phyloP scores from a whole-genome alignment of 2,113 vertebrate genomes.

The Malurus alboscapulatus region DNA sequence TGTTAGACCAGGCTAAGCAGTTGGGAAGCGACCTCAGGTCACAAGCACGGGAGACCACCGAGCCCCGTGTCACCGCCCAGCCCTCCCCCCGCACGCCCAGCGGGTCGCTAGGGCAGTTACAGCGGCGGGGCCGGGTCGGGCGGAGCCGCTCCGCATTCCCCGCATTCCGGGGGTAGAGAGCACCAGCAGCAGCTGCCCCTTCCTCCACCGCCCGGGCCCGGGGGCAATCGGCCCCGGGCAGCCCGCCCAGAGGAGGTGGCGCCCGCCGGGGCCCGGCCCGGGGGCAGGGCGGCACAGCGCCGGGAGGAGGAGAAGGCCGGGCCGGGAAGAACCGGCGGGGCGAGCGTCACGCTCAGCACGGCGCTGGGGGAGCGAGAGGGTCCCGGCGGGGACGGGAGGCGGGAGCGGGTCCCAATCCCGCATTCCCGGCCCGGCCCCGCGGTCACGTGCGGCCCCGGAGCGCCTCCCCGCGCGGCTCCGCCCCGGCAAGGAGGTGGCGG shows the following conservation, averaged over 20 bases:
- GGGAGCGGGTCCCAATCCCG: fast-evolving
- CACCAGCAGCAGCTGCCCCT: neutral
- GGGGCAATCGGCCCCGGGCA: neutral
- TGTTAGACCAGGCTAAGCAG: fast-evolving
- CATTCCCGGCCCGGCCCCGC: neutral
- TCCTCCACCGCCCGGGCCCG: neutral
- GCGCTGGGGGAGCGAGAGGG: no score
- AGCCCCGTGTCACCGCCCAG: fast-evolving
- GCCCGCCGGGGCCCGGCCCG: neutral
- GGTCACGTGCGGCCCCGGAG: neutral
- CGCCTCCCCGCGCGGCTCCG: neutral
- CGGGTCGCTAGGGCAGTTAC: no score
- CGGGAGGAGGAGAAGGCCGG: neutral
- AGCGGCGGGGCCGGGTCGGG: neutral
- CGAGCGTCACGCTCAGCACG: neutral
- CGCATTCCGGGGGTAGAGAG: neutral
- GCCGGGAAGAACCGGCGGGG: neutral
- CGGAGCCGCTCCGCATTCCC: neutral
- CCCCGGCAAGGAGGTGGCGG: conserved; percentile 4
- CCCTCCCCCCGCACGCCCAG: no score
- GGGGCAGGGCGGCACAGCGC: neutral
- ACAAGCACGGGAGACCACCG: neutral
- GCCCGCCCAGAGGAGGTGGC: neutral
- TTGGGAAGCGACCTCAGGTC: neutral
- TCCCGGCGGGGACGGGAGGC: neutral